Evolutionary conservation across 2,113 vertebrate species (phyloP).

Genomic region (Ceyx melanurus): DNA sequence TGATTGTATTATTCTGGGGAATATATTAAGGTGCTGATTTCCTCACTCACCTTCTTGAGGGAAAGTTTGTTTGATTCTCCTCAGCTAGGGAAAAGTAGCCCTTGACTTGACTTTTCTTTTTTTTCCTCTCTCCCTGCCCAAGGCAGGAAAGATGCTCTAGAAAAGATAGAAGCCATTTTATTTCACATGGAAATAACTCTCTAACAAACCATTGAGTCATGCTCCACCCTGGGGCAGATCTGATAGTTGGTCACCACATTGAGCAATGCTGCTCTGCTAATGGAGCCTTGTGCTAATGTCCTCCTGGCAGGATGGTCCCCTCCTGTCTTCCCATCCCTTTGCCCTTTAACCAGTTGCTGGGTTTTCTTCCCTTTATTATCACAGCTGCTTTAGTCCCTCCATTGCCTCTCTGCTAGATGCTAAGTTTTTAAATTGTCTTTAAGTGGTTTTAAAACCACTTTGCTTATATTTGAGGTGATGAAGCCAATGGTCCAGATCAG

Average conservation of each 20-base stretch:
- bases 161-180: neutral
- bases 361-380: neutral
- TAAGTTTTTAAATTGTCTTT: neutral
- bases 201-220: slow-evolving; percentile 13
- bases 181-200: slow-evolving; percentile 36
- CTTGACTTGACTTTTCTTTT: neutral
- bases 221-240: neutral
- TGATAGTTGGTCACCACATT: neutral
- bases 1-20: neutral
- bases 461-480: neutral
- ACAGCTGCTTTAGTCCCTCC: neutral
- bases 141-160: neutral
- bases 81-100: neutral
- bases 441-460: neutral
- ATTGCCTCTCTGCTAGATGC: neutral
- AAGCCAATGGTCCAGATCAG: neutral
- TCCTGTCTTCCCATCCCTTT: neutral
- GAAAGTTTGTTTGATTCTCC: slow-evolving; percentile 48
- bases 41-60: slow-evolving; percentile 7
- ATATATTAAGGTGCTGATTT: neutral
- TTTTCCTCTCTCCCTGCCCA: neutral
- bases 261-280: neutral
- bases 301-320: neutral
- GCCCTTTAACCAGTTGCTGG: neutral
- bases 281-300: neutral